A percentile compares a stretch with the other conserved stretches of the same genome.
Evolutionary conservation across 2,113 vertebrate species (phyloP).

Genomic region (Climacteris rufus): DNA sequence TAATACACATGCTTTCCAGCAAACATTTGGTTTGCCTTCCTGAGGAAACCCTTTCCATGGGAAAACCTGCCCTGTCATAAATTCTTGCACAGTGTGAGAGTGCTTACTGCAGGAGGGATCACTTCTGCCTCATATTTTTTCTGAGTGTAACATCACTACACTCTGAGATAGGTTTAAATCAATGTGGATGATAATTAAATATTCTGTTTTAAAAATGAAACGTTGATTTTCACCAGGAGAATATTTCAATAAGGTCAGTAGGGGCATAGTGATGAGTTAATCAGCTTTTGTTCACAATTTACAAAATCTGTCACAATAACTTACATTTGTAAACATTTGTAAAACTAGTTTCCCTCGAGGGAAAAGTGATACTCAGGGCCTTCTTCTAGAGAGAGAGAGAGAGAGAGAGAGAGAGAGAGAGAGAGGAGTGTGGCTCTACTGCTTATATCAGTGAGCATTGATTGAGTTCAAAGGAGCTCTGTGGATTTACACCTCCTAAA

Average conservation of each 20-base stretch:
- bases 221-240: conserved; percentile 50
- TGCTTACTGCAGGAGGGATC: not conserved
- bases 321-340: not conserved
- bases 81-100: not conserved
- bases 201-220: conserved; percentile 46
- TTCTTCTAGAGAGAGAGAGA: not conserved
- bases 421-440: not conserved
- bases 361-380: not conserved
- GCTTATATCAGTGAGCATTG: not conserved
- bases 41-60: not conserved
- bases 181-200: conserved; percentile 57
- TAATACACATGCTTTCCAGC: not conserved
- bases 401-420: too few species aligned
- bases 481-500: not conserved
- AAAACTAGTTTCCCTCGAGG: not conserved
- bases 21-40: not conserved
- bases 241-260: conserved; percentile 38
- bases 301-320: not conserved
- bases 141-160: not conserved
- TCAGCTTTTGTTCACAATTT: conserved; percentile 38
- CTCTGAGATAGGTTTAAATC: conserved; percentile 43
- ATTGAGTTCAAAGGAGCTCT: not conserved
- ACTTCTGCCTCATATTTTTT: not conserved
- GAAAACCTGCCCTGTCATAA: not conserved
- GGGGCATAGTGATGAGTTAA: not conserved